A percentile compares a stretch with the other conserved stretches of the same genome.
These are phyloP conservation scores for Rhamphomyia laevipes DNA, from an alignment of 2,888 invertebrate species.

Conservation along the genomic window DNA sequence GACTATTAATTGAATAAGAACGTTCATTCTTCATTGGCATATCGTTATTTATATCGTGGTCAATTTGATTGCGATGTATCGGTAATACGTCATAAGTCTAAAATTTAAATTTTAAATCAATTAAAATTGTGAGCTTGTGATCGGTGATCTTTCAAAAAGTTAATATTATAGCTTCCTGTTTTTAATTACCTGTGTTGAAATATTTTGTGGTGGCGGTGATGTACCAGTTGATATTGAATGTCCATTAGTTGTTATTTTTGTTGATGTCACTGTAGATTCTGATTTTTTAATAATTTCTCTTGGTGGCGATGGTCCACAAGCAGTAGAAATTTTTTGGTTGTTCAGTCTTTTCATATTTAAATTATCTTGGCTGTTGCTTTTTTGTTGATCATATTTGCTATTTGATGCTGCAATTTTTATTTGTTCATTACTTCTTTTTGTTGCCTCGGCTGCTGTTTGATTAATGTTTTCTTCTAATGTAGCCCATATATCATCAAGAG, in stretches of 20 bases:
- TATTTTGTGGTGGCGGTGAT: slow-evolving; percentile 76
- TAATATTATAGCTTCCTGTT: too few species aligned
- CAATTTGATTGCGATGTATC: slow-evolving; percentile 8
- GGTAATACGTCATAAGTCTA: slow-evolving; percentile 45
- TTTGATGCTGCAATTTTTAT: slow-evolving; percentile 20
- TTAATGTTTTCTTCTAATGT: slow-evolving; percentile 35
- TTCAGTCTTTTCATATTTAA: too few species aligned
- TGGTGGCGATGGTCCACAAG: slow-evolving; percentile 52
- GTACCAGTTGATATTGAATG: slow-evolving; percentile 55
- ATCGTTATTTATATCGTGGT: slow-evolving; percentile 15
- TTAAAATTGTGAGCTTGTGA: too few species aligned
- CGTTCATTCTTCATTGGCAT: slow-evolving; percentile 24
- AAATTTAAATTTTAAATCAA: slow-evolving; percentile 17
- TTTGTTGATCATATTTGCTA: slow-evolving; percentile 6
- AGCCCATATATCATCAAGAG: slow-evolving; percentile 35
- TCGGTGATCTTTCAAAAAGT: neutral
- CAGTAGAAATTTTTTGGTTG: slow-evolving; percentile 41
- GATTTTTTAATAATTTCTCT: slow-evolving; percentile 31
- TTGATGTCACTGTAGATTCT: slow-evolving; percentile 37
- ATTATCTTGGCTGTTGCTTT: neutral
- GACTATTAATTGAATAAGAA: slow-evolving; percentile 26
- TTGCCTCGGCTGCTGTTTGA: slow-evolving; percentile 22
- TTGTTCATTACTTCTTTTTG: slow-evolving; percentile 15
- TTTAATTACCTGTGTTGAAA: slow-evolving; percentile 66
- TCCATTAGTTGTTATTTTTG: slow-evolving; percentile 19